Conservation (phyloP, 2,113 vertebrate genomes). For the Coregonus clupeaformis region DNA sequence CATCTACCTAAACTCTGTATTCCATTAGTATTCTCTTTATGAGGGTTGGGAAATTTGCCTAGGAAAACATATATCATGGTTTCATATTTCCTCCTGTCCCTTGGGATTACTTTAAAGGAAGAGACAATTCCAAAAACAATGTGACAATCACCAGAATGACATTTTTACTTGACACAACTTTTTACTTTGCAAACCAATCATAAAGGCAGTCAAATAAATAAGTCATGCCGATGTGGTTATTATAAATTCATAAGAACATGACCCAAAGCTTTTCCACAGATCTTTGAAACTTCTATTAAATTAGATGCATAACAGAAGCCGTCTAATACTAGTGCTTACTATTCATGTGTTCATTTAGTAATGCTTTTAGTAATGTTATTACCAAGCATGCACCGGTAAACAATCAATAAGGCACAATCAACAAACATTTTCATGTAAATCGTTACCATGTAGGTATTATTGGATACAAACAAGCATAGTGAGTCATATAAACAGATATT, state of each 20-base stretch:
- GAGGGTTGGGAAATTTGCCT: not conserved
- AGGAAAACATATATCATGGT: not conserved
- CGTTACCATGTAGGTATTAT: not conserved
- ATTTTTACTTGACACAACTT: not conserved
- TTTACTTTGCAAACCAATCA: not conserved
- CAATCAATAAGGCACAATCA: not conserved
- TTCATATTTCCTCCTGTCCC: not conserved
- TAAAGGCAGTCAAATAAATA: not conserved
- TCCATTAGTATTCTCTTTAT: not conserved
- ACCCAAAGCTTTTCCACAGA: not conserved
- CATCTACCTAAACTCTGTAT: too few relatives aligned
- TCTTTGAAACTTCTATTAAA: not conserved
- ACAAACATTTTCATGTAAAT: not conserved
- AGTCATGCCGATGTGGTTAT: not conserved
- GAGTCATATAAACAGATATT: not conserved
- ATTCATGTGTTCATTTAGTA: not conserved
- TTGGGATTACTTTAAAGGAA: not conserved
- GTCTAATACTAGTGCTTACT: not conserved
- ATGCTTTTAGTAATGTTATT: not conserved
- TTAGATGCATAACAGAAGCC: not conserved
- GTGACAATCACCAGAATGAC: not conserved
- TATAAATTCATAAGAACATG: not conserved
- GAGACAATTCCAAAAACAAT: not conserved
- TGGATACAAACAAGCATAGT: not conserved
- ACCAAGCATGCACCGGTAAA: not conserved